Evolutionary conservation across 2,888 invertebrate genomes (phyloP), one percentile per base, ranked within the genome.

Genomic region (Eulithis prunata): DNA sequence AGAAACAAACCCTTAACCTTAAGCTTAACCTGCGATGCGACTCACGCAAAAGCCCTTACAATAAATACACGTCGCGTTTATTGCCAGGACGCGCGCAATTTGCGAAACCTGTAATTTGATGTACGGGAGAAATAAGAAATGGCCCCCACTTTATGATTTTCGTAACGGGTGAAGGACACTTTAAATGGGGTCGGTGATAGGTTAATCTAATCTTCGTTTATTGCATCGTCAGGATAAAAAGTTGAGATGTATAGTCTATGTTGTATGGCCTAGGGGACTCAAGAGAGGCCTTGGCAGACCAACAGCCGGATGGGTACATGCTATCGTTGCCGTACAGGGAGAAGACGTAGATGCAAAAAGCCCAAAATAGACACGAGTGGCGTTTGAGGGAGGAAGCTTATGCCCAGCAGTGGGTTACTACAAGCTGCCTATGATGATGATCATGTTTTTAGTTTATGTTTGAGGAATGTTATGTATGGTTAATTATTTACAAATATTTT

Each of bases 21-120:
- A 57, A 71, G 62, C 52, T 46, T 71, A 54, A 49, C 61, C 59
- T 54, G 46, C 36, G 49, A 82, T 81, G 81, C 85, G 63, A 74
- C 82, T 82, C 87, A 86, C 83, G 83, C 72, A 72, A 81, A 78
- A 69, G 56, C 80, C 78, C 81, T 79, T 81, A 81, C 86, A 87
- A 88, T 87, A 88, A 86, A 84, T 84, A 85, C 77, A 79, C 77
- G 83, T 83, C 82, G 73, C 82, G 78, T 83, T 87, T 86, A 89
- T 87, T 82, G 86, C 82, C 72, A 66, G 62, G 75, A 79, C 80
- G 78, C 77, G 77, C 77, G 77, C 85, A 83, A 86, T 88, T 87
- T 85, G 82, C 84, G 85, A 86, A 83, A 87, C 86, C 85, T 88
- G 87, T 84, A 88, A 85, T 87, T 85, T 90, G 88, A 89, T 86